Evolutionary conservation across 2,888 invertebrate species (phyloP).

Genomic region (Corythucha ciliata): DNA sequence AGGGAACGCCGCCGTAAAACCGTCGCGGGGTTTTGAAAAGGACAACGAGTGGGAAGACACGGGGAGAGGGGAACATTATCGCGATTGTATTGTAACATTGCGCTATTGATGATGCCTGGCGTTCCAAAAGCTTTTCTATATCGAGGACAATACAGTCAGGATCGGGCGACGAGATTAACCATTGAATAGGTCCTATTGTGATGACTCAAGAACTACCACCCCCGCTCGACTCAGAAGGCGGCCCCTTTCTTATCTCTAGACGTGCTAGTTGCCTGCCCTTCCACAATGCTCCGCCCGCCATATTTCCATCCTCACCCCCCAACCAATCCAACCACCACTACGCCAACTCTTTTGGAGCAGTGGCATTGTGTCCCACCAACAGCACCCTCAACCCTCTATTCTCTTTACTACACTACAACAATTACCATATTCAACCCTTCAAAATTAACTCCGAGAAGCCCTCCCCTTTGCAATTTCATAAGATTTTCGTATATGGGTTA

Average conservation of each 20-base stretch:
- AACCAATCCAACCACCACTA: too few relatives aligned
- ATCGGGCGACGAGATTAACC: constrained; percentile 36
- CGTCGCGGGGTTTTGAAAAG: too few relatives aligned
- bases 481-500: too few relatives aligned
- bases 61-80: constrained; percentile 30
- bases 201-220: constrained; percentile 34
- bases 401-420: constrained; percentile 18
- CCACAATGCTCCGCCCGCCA: constrained; percentile 25
- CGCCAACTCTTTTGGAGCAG: too few relatives aligned
- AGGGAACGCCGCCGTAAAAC: too few relatives aligned
- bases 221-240: constrained; percentile 1
- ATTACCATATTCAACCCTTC: constrained; percentile 24
- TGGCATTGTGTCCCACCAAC: constrained; percentile 4
- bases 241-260: constrained; percentile 16
- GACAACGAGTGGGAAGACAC: neutral
- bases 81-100: constrained; percentile 37
- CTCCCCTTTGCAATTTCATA: too few relatives aligned
- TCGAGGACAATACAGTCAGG: constrained; percentile 36
- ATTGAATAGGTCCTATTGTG: constrained; percentile 36
- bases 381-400: neutral
- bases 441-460: constrained; percentile 6
- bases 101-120: constrained; percentile 36
- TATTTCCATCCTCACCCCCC: constrained; percentile 21
- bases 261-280: constrained; percentile 24
- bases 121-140: constrained; percentile 36